phyloP scores from a whole-genome alignment of 2,113 vertebrate genomes.

The Silurus meridionalis region DNA sequence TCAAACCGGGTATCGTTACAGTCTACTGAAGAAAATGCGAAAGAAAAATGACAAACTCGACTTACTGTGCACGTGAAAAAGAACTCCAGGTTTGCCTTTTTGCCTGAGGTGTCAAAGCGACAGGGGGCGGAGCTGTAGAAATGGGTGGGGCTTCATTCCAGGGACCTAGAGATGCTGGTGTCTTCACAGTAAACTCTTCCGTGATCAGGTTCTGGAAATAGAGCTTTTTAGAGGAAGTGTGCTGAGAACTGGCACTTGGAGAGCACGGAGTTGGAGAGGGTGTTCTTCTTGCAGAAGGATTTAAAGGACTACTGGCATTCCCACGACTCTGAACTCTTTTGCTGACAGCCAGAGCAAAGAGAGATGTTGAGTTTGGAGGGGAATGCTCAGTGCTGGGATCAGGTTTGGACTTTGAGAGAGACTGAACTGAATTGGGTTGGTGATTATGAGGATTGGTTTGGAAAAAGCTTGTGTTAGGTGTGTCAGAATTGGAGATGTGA shows the following conservation, averaged over 20 bases:
- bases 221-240: not conserved
- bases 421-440: not conserved
- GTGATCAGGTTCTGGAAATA: slow-evolving; percentile 7
- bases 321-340: slow-evolving; percentile 35
- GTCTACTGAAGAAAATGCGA: not conserved
- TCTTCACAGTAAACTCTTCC: not conserved
- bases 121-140: not conserved
- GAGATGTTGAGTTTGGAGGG: slow-evolving; percentile 25
- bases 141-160: not conserved
- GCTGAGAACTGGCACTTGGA: not conserved
- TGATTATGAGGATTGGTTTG: not conserved
- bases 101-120: not conserved
- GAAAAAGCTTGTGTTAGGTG: not conserved
- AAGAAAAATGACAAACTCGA: not conserved
- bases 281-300: not conserved
- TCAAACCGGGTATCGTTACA: not conserved
- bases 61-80: slow-evolving; percentile 8
- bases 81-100: not conserved
- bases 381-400: not conserved
- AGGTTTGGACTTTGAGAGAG: not conserved
- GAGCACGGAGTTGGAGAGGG: not conserved
- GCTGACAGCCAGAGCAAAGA: slow-evolving; percentile 46
- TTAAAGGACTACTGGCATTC: not conserved
- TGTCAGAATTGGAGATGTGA: not conserved
- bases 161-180: not conserved